A percentile compares a stretch with the other conserved stretches of the same genome.
Evolutionary conservation across 2,797 vertebrate species (phyloP).

Genomic region (Hoplostethus mediterraneus): DNA sequence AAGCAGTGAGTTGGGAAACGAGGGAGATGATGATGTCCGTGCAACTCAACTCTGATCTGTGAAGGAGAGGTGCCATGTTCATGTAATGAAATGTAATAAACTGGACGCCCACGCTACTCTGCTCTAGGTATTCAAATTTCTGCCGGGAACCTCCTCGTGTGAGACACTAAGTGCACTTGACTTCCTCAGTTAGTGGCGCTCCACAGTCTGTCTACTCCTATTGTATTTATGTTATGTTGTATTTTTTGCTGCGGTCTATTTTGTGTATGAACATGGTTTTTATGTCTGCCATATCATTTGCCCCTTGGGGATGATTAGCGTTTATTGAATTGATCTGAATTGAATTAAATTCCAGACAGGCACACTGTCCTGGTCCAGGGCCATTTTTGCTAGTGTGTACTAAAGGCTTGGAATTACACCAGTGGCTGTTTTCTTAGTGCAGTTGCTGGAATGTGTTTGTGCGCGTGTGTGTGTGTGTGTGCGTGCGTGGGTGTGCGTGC

Average conservation of each 20-base stretch:
- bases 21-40: too few relatives aligned
- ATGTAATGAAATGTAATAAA: too few relatives aligned
- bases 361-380: slow-evolving; percentile 36
- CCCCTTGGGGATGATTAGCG: slow-evolving; percentile 30
- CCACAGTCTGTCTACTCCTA: slow-evolving; percentile 9
- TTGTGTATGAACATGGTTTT: slow-evolving; percentile 7
- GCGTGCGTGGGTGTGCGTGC: slow-evolving; percentile 36
- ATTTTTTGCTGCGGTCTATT: neutral
- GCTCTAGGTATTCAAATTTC: too few relatives aligned
- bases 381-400: slow-evolving; percentile 27
- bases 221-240: neutral
- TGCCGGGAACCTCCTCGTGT: neutral
- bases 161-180: neutral
- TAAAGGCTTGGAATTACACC: slow-evolving; percentile 52
- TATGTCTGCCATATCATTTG: slow-evolving; percentile 23
- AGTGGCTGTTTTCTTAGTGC: slow-evolving; percentile 71
- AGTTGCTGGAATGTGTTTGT: slow-evolving; percentile 67
- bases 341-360: slow-evolving; percentile 46
- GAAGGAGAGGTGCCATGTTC: too few relatives aligned
- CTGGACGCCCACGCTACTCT: too few relatives aligned
- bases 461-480: slow-evolving; percentile 40
- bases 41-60: too few relatives aligned
- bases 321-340: slow-evolving; percentile 48
- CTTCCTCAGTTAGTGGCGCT: slow-evolving; percentile 33
- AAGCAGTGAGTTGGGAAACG: too few relatives aligned